Percentiles rank a stretch among this genome's conserved stretches.
Evolutionary conservation across 2,797 vertebrate species (phyloP).

Genomic region (Mormyrus hasselquistii): DNA sequence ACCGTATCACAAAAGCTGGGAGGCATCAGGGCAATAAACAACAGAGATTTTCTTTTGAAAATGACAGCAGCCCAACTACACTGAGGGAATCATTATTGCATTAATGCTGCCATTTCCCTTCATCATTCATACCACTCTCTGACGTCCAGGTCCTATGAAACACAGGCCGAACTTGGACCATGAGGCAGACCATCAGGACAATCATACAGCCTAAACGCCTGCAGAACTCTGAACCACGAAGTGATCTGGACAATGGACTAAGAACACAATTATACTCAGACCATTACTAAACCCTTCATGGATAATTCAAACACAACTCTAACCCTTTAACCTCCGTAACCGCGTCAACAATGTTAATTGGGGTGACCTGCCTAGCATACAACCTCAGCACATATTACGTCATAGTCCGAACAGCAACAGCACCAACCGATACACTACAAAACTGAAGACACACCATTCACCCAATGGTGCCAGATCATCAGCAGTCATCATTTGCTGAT

Average conservation of each 20-base stretch:
- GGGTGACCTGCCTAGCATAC: background rate
- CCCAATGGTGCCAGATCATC: background rate
- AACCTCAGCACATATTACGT: background rate
- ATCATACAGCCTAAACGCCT: background rate
- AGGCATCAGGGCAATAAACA: background rate
- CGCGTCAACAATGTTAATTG: background rate
- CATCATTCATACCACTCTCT: background rate
- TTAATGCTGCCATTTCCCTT: background rate
- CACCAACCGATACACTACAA: background rate
- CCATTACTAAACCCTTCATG: background rate
- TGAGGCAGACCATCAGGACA: background rate
- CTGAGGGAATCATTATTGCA: background rate
- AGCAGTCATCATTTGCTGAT: background rate
- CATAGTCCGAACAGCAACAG: background rate
- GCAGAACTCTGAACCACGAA: background rate
- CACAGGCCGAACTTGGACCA: background rate
- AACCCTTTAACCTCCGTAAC: background rate
- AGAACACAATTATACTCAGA: background rate
- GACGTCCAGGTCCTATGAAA: background rate
- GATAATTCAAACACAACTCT: background rate
- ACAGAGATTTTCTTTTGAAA: background rate
- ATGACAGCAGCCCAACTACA: background rate
- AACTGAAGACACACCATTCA: background rate
- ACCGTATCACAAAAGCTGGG: background rate
- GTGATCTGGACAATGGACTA: background rate